Evolutionary conservation across 2,113 vertebrate species (phyloP).

Genomic region (Mesitornis unicolor): DNA sequence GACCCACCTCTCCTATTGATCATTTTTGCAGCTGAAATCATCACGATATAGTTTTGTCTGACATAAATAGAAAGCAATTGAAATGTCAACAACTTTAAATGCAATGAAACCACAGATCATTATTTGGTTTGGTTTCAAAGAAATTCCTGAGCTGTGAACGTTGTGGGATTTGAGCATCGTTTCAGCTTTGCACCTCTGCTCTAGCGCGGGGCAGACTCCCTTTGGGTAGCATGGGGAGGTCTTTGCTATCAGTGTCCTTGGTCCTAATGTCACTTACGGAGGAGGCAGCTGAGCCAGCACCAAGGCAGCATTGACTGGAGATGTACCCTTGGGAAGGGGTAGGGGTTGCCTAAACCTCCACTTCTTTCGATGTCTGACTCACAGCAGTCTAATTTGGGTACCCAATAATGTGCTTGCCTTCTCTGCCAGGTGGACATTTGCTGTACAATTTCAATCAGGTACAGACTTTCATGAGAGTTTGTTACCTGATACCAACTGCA

Average conservation of each 20-base stretch:
- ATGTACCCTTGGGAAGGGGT: neutral
- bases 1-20: conserved; percentile 58
- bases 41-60: neutral
- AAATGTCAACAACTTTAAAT: neutral
- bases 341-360: neutral
- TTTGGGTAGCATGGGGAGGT: neutral
- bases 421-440: neutral
- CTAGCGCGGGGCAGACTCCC: neutral
- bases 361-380: neutral
- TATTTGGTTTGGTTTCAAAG: neutral
- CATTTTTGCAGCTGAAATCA: neutral
- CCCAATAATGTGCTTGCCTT: neutral
- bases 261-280: neutral
- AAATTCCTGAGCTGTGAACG: neutral
- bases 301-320: neutral
- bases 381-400: neutral
- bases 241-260: neutral
- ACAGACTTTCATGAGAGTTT: neutral
- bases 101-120: neutral
- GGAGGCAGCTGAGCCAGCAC: neutral
- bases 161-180: neutral
- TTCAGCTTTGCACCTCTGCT: neutral
- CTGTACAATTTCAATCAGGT: neutral
- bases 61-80: neutral
- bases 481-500: neutral